phyloP scores from a whole-genome alignment of 2,888 invertebrate genomes.

The Hypselothyrea guttata region DNA sequence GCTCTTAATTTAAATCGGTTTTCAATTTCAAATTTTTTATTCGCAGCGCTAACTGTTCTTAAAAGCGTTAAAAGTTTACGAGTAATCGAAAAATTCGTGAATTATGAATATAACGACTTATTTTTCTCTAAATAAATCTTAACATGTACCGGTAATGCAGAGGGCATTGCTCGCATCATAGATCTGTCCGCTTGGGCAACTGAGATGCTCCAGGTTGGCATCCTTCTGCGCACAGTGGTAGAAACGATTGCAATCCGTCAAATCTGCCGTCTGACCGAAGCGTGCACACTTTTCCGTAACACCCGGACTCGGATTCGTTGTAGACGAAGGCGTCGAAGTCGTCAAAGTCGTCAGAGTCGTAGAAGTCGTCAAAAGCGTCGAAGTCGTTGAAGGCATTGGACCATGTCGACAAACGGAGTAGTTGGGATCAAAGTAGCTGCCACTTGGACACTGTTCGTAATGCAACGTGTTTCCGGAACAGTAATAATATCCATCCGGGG shows the following conservation, averaged over 20 bases:
- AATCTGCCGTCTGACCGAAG: constrained; percentile 66
- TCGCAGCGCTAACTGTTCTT: too few relatives aligned
- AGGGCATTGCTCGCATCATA: constrained; percentile 25
- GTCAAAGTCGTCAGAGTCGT: too few relatives aligned
- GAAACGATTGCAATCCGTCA: constrained; percentile 70
- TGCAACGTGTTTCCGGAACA: too few relatives aligned
- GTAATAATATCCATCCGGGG: too few relatives aligned
- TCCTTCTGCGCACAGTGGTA: constrained; percentile 69
- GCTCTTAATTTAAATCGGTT: too few relatives aligned
- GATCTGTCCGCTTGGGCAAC: constrained; percentile 33
- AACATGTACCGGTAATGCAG: constrained; percentile 50
- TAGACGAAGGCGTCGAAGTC: not conserved
- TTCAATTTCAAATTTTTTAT: too few relatives aligned
- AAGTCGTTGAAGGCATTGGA: not conserved
- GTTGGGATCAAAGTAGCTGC: constrained; percentile 44
- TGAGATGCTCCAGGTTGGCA: constrained; percentile 26
- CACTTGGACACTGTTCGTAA: constrained; percentile 36
- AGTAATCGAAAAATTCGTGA: too few relatives aligned
- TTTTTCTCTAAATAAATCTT: too few relatives aligned
- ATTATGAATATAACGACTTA: too few relatives aligned
- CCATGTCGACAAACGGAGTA: constrained; percentile 39
- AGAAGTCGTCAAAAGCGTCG: too few relatives aligned
- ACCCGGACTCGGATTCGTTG: not conserved
- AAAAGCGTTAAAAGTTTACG: too few relatives aligned
- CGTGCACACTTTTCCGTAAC: constrained; percentile 28